These are phyloP conservation scores for Platycnemis pennipes DNA, from an alignment of 2,888 invertebrate species.

Conservation along the genomic window DNA sequence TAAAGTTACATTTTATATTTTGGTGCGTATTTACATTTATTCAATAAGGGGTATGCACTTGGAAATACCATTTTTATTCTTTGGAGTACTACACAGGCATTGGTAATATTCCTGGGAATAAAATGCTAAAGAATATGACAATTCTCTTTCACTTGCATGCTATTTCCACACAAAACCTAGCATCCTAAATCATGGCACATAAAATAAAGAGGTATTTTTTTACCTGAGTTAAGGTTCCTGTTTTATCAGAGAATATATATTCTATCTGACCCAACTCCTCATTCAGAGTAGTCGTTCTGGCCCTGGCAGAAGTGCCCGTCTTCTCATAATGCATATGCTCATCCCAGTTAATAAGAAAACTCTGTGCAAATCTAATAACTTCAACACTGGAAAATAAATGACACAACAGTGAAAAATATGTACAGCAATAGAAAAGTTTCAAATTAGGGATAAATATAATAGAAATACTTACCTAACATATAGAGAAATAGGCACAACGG, in stretches of 20 bases:
- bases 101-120: too few relatives aligned
- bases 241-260: conserved; percentile 99
- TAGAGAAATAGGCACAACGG: conserved; percentile 99
- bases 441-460: conserved; percentile 63
- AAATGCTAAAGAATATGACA: too few relatives aligned
- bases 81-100: too few relatives aligned
- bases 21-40: too few relatives aligned
- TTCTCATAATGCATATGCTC: conserved; percentile 97
- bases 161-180: too few relatives aligned
- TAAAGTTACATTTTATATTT: too few relatives aligned
- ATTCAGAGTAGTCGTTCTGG: conserved; percentile 98
- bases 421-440: conserved; percentile 20
- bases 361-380: conserved; percentile 98
- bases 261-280: conserved; percentile 99
- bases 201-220: not conserved
- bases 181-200: too few relatives aligned
- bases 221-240: conserved; percentile 96
- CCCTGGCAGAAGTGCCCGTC: conserved; percentile 94
- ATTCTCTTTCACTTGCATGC: too few relatives aligned
- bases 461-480: conserved; percentile 91
- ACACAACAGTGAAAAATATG: not conserved
- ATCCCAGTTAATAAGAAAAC: conserved; percentile 99
- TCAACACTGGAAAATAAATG: conserved; percentile 81
- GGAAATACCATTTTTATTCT: too few relatives aligned
- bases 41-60: too few relatives aligned